Conservation (phyloP, 2,888 invertebrate species). For the Nomada ferruginata region DNA sequence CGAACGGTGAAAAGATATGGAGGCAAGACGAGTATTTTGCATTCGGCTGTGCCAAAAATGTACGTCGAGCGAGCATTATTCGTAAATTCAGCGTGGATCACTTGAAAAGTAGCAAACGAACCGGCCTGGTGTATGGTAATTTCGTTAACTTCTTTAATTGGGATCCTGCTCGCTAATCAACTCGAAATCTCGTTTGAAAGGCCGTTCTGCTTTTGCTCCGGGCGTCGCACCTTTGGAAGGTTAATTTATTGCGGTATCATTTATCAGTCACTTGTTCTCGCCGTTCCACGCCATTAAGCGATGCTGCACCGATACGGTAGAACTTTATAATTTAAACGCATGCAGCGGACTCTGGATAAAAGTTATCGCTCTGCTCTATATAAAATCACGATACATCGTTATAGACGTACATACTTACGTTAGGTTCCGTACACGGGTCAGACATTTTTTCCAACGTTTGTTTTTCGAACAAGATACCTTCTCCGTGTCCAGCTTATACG, state of each 20-base stretch:
- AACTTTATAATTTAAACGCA: conserved; percentile 32
- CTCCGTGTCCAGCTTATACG: not conserved
- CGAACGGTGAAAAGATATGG: not conserved
- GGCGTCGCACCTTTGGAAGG: conserved; percentile 33
- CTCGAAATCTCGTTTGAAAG: conserved; percentile 47
- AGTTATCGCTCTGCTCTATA: conserved; percentile 5
- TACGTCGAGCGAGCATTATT: conserved; percentile 14
- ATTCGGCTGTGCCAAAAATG: conserved; percentile 1
- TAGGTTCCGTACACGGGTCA: not conserved
- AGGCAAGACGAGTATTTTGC: not conserved
- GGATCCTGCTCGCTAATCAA: conserved; percentile 49
- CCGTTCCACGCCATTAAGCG: conserved; percentile 9
- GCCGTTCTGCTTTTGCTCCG: not conserved
- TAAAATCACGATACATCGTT: conserved; percentile 16
- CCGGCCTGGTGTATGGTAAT: conserved; percentile 41
- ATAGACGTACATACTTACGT: not conserved
- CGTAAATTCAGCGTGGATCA: conserved; percentile 11
- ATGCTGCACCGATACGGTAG: conserved; percentile 8
- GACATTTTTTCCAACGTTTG: not conserved
- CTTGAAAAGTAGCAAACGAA: conserved; percentile 54
- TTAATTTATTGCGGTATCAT: conserved; percentile 46
- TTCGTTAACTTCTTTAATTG: conserved; percentile 55
- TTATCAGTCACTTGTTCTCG: conserved; percentile 41
- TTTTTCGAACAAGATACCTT: not conserved
- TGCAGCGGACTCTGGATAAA: not conserved